Conservation (phyloP, 2,113 vertebrate genomes). For the Urocynchramus pylzowi region DNA sequence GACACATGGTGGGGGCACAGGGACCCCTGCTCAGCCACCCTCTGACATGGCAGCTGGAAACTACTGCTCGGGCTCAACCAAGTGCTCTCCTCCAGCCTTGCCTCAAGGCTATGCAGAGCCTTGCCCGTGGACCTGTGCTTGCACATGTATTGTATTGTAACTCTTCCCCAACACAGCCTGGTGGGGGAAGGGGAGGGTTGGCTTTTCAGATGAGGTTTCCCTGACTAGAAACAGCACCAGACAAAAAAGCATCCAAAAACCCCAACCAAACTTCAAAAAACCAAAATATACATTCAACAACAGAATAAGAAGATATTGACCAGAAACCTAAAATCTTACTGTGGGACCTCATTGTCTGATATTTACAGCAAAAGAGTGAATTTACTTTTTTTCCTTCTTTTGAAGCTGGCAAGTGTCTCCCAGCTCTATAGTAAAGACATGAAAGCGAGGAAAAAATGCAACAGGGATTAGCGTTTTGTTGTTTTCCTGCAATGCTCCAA, state of each 20-base stretch:
- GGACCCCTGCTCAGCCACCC: fast-evolving
- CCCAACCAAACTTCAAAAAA: neutral
- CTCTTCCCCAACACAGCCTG: neutral
- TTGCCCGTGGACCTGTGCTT: neutral
- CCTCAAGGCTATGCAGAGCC: fast-evolving
- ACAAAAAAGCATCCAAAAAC: neutral
- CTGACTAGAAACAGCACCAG: neutral
- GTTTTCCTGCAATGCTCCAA: neutral
- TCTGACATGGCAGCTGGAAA: neutral
- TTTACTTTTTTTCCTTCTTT: neutral
- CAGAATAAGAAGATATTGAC: neutral
- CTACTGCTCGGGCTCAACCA: neutral
- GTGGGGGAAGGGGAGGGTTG: fast-evolving
- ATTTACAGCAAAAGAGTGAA: neutral
- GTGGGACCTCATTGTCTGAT: neutral
- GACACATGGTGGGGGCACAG: fast-evolving
- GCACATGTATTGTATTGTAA: fast-evolving
- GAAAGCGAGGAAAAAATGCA: neutral
- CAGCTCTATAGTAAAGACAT: neutral
- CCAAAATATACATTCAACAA: neutral
- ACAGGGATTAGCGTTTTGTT: neutral
- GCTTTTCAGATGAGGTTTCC: neutral
- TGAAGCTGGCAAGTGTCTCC: neutral
- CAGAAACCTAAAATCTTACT: neutral
- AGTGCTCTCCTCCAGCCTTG: neutral